Percentiles rank a stretch among this genome's conserved stretches.
Evolutionary conservation across 2,113 vertebrate genomes (phyloP).

Genomic region (Actenoides lindsayi): DNA sequence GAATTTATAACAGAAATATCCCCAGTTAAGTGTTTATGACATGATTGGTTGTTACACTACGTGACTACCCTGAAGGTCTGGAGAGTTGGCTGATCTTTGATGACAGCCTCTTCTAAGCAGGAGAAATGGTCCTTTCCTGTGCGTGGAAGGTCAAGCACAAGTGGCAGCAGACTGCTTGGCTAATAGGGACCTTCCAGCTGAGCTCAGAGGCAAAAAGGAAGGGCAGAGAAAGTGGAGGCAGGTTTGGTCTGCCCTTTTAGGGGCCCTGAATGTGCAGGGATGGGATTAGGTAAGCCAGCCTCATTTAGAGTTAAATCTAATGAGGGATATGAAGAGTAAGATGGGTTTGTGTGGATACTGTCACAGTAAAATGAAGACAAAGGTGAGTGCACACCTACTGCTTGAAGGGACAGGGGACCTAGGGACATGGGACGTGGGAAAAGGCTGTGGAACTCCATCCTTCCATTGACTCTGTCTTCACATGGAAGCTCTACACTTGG

Average conservation of each 20-base stretch:
- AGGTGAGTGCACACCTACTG: neutral
- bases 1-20: neutral
- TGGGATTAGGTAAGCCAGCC: neutral
- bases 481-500: neutral
- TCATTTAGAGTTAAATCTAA: neutral
- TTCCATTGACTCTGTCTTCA: neutral
- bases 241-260: neutral
- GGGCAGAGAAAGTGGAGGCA: neutral
- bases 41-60: neutral
- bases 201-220: neutral
- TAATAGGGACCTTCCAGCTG: neutral
- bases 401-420: neutral
- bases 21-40: neutral
- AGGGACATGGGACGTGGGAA: neutral
- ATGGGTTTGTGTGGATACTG: neutral
- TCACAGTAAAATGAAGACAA: neutral
- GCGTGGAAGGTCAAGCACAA: fast-evolving
- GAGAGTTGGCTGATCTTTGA: neutral
- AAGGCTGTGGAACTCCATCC: neutral
- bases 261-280: neutral
- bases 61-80: neutral
- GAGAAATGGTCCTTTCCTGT: neutral
- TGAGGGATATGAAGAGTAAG: neutral
- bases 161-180: neutral
- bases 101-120: neutral